Conservation (phyloP, 2,113 vertebrate genomes). For the Tenrec ecaudatus region DNA sequence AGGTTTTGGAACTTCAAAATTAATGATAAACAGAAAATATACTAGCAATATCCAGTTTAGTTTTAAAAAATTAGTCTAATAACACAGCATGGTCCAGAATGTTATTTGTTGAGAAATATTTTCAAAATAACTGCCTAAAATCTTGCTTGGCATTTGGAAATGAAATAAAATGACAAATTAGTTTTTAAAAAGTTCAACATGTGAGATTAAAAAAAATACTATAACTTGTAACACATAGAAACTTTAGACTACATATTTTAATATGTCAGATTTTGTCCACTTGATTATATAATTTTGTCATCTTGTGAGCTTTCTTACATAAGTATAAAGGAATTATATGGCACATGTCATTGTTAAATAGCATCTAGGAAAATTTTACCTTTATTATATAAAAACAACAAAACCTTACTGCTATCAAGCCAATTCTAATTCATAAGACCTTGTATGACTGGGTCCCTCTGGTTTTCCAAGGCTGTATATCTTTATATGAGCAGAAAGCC, state of each 20-base stretch:
- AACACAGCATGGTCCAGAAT: not conserved
- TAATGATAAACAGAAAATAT: not conserved
- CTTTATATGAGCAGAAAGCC: too few species aligned
- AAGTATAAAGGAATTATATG: not conserved
- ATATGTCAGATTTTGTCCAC: not conserved
- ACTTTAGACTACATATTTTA: not conserved
- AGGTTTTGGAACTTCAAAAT: slow-evolving; percentile 5
- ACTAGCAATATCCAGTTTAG: not conserved
- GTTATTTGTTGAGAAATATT: not conserved
- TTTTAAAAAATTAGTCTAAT: not conserved
- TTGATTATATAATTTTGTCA: not conserved
- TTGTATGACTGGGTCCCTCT: too few species aligned
- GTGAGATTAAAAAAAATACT: not conserved
- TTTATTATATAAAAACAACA: too few species aligned
- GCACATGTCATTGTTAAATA: not conserved
- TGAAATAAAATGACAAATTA: not conserved
- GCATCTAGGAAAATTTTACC: not conserved
- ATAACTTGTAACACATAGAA: not conserved
- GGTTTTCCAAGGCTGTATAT: too few species aligned
- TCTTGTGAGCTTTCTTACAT: not conserved
- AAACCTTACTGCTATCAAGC: too few species aligned
- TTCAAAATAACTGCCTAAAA: not conserved
- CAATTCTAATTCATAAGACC: too few species aligned
- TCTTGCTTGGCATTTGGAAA: not conserved
- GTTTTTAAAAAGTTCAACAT: not conserved